Evolutionary conservation across 2,797 vertebrate species (phyloP).

Genomic region (Lophotriccus pileatus): DNA sequence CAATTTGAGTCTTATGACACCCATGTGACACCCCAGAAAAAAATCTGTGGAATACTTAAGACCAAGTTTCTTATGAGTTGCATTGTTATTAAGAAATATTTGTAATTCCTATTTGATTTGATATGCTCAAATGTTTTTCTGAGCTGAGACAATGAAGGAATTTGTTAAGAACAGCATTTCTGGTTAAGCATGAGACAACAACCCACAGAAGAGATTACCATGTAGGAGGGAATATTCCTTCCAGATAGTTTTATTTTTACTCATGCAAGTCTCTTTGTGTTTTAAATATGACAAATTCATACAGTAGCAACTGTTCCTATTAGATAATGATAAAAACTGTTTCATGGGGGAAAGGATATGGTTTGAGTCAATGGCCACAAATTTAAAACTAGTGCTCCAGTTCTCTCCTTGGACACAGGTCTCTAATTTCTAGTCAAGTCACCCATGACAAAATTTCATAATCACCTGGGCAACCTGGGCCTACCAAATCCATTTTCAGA

Average conservation of each 20-base stretch:
- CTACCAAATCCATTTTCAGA: neutral
- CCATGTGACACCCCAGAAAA: neutral
- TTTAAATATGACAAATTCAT: neutral
- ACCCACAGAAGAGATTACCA: neutral
- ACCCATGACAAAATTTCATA: neutral
- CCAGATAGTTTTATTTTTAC: neutral
- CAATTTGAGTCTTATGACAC: neutral
- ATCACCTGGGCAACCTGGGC: neutral
- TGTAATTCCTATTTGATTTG: neutral
- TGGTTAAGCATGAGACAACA: neutral
- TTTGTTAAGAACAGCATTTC: neutral
- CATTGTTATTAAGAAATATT: neutral
- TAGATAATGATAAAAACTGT: neutral
- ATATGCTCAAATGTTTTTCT: neutral
- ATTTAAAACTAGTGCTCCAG: neutral
- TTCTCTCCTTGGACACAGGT: neutral
- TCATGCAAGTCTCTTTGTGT: neutral
- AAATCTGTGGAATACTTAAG: neutral
- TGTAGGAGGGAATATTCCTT: fast-evolving
- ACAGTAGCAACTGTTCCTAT: neutral
- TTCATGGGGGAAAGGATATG: fast-evolving
- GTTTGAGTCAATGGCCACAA: neutral
- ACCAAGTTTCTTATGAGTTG: neutral
- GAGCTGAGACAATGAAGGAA: neutral
- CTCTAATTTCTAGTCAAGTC: neutral